phyloP scores from a whole-genome alignment of 2,888 invertebrate genomes.

The Rhogogaster chlorosoma region DNA sequence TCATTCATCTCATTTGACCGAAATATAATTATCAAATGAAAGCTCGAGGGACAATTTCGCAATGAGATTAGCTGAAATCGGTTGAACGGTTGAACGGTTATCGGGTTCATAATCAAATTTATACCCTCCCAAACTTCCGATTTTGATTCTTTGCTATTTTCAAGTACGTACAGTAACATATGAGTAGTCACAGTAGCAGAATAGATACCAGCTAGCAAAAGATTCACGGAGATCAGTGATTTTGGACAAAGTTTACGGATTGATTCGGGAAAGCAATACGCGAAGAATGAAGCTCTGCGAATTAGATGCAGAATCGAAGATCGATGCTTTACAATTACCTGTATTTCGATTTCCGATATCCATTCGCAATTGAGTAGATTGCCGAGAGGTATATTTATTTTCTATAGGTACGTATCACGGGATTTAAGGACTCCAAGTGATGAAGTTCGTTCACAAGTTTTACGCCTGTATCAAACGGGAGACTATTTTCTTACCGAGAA shows the following conservation, averaged over 20 bases:
- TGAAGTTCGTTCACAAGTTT: neutral
- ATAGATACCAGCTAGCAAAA: neutral
- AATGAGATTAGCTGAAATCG: neutral
- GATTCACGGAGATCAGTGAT: neutral
- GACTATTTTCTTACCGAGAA: constrained; percentile 42
- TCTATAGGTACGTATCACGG: neutral
- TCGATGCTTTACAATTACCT: constrained; percentile 32
- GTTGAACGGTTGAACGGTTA: neutral
- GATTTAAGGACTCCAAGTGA: neutral
- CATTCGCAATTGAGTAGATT: neutral
- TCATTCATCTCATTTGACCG: neutral
- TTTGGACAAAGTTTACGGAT: neutral
- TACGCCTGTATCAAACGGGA: neutral
- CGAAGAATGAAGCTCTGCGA: neutral
- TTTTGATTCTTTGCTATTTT: neutral
- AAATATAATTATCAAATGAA: neutral
- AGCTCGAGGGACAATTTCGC: neutral
- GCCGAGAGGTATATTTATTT: neutral
- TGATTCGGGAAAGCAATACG: neutral
- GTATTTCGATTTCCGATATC: constrained; percentile 28
- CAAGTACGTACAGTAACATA: neutral
- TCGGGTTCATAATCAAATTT: neutral
- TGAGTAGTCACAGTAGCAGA: neutral
- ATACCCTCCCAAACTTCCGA: neutral
- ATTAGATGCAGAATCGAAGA: constrained; percentile 18